Evolutionary conservation across 2,888 invertebrate genomes (phyloP), one percentile per base, ranked within the genome.

Genomic region (Taphrorychus bicolor): DNA sequence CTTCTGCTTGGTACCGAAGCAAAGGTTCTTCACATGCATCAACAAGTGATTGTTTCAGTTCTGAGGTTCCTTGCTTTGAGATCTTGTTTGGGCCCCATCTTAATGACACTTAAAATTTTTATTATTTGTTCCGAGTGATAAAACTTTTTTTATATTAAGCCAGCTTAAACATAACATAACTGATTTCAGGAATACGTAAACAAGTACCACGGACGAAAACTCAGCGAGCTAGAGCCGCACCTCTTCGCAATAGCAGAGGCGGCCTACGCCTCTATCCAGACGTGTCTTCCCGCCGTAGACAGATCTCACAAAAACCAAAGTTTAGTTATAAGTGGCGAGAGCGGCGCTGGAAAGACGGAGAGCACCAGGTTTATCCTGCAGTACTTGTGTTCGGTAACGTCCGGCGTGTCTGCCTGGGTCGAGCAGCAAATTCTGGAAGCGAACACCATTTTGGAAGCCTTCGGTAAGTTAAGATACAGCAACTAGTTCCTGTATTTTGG

Each of bases 371-470:
- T 95, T 78, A 94, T 96, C 73, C 85, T 96, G 70, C 95, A 95
- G 82, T 96, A 95, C 83, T 84, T 96, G 59, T 96, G 95, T 82
- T 92, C 94, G 11, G 94, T 95, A 5, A 86, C 86, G 60, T 90
- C 89, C 74, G 90, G 91, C 76, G 90, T 91, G 32, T 91, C 91
- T 68, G 92, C 95, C 0, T 96, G 95, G 95, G 93, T 95, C n/a
- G 95, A 96, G 79, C 95, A 96, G 80, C 95, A 96, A 84, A 96
- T 96, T 75, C 86, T 96, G 19, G 96, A 96, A 82, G 95, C 95
- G 4, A 95, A 96, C 80, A 95, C 95, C 11, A 94, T 96, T 72
- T 84, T 96, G 52, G 95, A 96, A 84, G 94, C 95, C 40, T 96
- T 96, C 80, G 95, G 95, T 93, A 84, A 85, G 85, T 79, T 22